phyloP scores from a whole-genome alignment of 2,888 invertebrate species.

The Herminia tarsipennalis region DNA sequence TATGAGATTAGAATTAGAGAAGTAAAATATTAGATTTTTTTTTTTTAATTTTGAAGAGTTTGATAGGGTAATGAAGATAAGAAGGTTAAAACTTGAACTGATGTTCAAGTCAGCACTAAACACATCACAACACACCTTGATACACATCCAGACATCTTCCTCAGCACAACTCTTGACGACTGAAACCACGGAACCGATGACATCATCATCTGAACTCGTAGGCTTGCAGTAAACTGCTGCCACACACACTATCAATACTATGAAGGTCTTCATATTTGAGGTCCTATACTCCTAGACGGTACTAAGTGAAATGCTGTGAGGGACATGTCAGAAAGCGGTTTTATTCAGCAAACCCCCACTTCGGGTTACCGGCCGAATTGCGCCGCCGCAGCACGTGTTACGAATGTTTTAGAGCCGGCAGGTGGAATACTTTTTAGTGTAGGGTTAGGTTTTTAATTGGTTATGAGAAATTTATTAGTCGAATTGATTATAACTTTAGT shows the following conservation, averaged over 20 bases:
- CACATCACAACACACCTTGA: constrained; percentile 88
- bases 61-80: neutral
- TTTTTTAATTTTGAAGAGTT: no score
- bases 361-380: constrained; percentile 57
- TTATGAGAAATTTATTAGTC: constrained; percentile 7
- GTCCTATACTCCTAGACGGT: constrained; percentile 55
- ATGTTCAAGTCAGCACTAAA: constrained; percentile 37
- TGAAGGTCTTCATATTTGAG: constrained; percentile 76
- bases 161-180: constrained; percentile 90
- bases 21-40: no score
- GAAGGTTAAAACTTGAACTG: constrained; percentile 2
- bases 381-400: constrained; percentile 51
- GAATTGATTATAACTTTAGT: constrained; percentile 3
- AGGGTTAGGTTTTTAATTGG: constrained; percentile 19
- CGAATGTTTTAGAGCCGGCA: constrained; percentile 57
- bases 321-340: constrained; percentile 68
- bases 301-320: constrained; percentile 73
- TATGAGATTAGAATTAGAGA: no score
- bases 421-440: constrained; percentile 36
- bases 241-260: constrained; percentile 79
- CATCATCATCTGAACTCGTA: constrained; percentile 82
- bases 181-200: constrained; percentile 87
- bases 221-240: constrained; percentile 79
- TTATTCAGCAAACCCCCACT: constrained; percentile 78
- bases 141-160: constrained; percentile 88